Conservation (phyloP, 2,113 vertebrate species). For the Cricetomys ansorgei region DNA sequence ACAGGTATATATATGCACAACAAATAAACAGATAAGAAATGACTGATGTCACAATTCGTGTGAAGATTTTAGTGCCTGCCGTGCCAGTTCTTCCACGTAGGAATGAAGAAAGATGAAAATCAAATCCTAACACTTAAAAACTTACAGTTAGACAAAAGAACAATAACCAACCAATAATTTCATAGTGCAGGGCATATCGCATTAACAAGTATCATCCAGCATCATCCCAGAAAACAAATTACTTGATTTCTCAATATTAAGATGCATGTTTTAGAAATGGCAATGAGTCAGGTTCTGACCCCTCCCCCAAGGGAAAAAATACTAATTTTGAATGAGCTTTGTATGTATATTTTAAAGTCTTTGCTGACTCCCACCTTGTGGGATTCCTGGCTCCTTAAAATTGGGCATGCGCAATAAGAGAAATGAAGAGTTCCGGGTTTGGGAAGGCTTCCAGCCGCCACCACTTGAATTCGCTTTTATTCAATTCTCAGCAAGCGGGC, state of each 20-base stretch:
- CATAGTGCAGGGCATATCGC: background rate
- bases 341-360: background rate
- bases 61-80: background rate
- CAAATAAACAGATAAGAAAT: background rate
- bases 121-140: background rate
- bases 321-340: background rate
- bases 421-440: background rate
- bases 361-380: background rate
- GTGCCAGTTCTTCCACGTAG: background rate
- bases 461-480: background rate
- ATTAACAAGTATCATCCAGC: background rate
- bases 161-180: background rate
- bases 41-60: background rate
- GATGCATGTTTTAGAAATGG: background rate
- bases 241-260: constrained; percentile 44
- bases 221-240: background rate
- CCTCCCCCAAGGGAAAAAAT: constrained; percentile 12
- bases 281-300: background rate
- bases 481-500: background rate
- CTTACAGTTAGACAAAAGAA: background rate
- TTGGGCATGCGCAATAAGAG: background rate
- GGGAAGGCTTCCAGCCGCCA: background rate
- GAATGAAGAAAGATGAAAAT: background rate
- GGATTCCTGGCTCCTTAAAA: background rate
- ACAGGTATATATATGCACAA: background rate